These are phyloP conservation scores for Zaprionus capensis DNA, from an alignment of 1,140 invertebrate species.

Conservation along the genomic window DNA sequence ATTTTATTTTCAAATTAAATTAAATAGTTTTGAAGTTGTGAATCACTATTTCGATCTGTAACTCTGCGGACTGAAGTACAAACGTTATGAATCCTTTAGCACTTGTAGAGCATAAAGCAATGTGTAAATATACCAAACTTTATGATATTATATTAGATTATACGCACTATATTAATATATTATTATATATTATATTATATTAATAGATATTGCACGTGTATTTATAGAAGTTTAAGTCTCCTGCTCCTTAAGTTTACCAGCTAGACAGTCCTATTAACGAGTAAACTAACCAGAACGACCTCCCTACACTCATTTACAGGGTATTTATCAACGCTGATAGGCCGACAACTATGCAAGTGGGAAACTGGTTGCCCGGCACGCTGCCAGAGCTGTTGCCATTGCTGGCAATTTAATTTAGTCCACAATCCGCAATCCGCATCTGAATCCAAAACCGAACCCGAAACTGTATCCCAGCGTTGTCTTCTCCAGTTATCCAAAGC, in stretches of 20 bases:
- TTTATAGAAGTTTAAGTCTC: not conserved
- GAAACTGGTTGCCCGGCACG: conserved; percentile 50
- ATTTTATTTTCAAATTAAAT: not conserved
- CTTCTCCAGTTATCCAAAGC: not conserved
- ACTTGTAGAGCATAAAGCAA: not conserved
- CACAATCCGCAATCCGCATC: conserved; percentile 42
- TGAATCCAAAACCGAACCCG: conserved; percentile 29
- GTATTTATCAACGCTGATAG: conserved; percentile 3
- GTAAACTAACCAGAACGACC: not conserved
- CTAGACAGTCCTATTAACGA: not conserved
- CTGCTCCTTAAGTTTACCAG: not conserved
- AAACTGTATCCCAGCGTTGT: conserved; percentile 11
- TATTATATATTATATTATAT: not conserved
- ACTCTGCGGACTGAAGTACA: not conserved
- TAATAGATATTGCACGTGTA: not conserved
- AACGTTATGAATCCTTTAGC: not conserved
- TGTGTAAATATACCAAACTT: not conserved
- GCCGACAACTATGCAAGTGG: conserved; percentile 8
- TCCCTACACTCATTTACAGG: not conserved
- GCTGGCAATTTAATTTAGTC: conserved; percentile 73
- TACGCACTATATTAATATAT: too few relatives aligned
- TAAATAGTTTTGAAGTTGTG: not conserved
- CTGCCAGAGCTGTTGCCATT: not conserved
- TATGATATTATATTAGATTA: too few relatives aligned
- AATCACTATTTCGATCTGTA: not conserved